A percentile compares a stretch with the other conserved stretches of the same genome.
Conservation (phyloP, 2,113 vertebrate species). For the Lasiurus borealis region DNA sequence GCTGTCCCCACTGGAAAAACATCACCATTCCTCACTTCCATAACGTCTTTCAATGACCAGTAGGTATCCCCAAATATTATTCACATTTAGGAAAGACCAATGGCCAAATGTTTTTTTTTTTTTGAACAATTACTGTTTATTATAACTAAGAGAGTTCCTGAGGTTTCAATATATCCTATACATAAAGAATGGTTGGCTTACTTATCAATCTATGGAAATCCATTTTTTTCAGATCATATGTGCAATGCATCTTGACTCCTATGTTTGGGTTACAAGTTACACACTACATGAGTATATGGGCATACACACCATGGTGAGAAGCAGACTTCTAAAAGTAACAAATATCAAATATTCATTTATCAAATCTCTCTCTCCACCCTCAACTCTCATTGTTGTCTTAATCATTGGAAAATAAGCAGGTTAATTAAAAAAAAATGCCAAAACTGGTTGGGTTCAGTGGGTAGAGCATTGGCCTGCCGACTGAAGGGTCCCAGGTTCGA, state of each 20-base stretch:
- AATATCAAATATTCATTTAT: not conserved
- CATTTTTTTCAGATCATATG: not conserved
- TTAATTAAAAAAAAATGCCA: not conserved
- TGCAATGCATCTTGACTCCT: not conserved
- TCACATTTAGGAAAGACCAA: not conserved
- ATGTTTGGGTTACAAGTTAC: not conserved
- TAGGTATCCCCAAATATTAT: not conserved
- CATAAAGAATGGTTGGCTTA: not conserved
- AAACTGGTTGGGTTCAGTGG: too few species aligned
- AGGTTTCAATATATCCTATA: not conserved
- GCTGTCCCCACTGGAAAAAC: not conserved
- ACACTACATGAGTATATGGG: not conserved
- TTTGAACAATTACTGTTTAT: slow-evolving; percentile 36
- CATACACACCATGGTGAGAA: not conserved
- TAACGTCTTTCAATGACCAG: not conserved
- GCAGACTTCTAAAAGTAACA: not conserved
- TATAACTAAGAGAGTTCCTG: not conserved
- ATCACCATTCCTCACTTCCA: not conserved
- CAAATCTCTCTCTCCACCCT: not conserved
- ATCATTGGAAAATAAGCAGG: not conserved
- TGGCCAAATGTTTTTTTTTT: not conserved
- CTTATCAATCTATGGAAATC: not conserved
- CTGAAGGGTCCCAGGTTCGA: too few species aligned
- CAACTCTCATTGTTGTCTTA: not conserved
- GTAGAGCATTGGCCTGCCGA: too few species aligned